Evolutionary conservation across 2,797 vertebrate species (phyloP), one percentile per base, ranked within the genome.

Genomic region (Hoplostethus atlanticus): DNA sequence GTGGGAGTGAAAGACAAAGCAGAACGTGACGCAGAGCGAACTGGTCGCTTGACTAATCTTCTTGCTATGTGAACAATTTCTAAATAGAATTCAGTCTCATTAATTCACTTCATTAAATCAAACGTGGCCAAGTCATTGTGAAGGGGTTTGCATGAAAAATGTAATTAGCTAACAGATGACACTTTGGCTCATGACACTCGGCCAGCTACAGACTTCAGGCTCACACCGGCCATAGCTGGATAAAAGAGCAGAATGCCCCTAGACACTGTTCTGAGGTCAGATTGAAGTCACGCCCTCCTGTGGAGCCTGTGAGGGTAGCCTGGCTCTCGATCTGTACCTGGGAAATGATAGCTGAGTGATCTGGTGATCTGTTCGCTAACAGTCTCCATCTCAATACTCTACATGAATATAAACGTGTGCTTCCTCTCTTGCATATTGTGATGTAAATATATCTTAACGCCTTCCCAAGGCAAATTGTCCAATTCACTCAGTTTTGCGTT

Each of bases 21-120:
- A 67, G 65, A 73, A 56, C 56, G 60, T 51, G 58, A 68, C 72
- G 80, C 63, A 34, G 38, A 1, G 25, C 62, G 60, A 73, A 79
- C 66, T 68, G 76, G 71, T 69, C 62, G 69, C 76, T 71, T 59
- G 54, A 80, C 55, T 76, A 62, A 83, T 81, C 76, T 59, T 71
- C 63, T 38, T 56, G 63, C 74, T 68, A 61, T 80, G 53, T 67
- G 70, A 81, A 77, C 73, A 78, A 53, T 80, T 81, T 66, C 70
- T 76, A 21, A 76, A 90, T 86, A 79, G 52, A 81, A 70, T 75
- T 73, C 62, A 17, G 48, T 86, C 81, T 80, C 72, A 88, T 90
- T 80, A 86, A 90, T 89, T 89, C 79, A 86, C 78, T 82, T 80
- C 83, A 89, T 90, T 90, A 83, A 91, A 85, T 83, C 75, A 88